phyloP scores from a whole-genome alignment of 2,888 invertebrate species.

The Panopea generosa region DNA sequence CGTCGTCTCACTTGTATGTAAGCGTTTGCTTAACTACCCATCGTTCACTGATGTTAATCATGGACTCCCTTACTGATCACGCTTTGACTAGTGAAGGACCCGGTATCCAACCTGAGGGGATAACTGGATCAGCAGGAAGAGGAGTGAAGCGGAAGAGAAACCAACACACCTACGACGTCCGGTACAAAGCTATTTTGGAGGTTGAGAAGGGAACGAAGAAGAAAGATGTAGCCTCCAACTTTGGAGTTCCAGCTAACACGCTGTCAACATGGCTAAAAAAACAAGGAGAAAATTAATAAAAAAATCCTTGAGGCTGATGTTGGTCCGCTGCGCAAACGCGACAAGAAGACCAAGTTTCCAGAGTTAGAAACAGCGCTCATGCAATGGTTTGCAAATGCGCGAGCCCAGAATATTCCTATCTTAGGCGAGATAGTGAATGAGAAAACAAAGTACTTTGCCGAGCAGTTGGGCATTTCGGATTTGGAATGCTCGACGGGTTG shows the following conservation, averaged over 20 bases:
- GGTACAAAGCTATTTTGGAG: conserved; percentile 45
- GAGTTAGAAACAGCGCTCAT: conserved; percentile 38
- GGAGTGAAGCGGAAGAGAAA: no score
- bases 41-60: no score
- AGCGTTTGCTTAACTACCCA: no score
- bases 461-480: conserved; percentile 14
- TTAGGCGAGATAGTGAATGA: conserved; percentile 16
- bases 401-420: conserved; percentile 23
- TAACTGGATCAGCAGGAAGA: no score
- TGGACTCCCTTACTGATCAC: no score
- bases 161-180: no score
- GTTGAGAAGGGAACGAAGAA: conserved; percentile 41
- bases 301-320: conserved; percentile 7
- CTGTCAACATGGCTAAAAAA: conserved; percentile 56
- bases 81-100: no score
- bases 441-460: conserved; percentile 27
- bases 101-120: no score
- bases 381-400: conserved; percentile 38
- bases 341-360: conserved; percentile 18
- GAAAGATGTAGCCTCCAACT: conserved; percentile 34
- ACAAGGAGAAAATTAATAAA: conserved; percentile 32
- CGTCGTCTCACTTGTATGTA: no score
- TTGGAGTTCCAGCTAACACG: conserved; percentile 40
- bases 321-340: no score
- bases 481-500: conserved; percentile 30